These are phyloP conservation scores for Caerostris extrusa DNA, from an alignment of 1,140 invertebrate species.

Conservation along the genomic window DNA sequence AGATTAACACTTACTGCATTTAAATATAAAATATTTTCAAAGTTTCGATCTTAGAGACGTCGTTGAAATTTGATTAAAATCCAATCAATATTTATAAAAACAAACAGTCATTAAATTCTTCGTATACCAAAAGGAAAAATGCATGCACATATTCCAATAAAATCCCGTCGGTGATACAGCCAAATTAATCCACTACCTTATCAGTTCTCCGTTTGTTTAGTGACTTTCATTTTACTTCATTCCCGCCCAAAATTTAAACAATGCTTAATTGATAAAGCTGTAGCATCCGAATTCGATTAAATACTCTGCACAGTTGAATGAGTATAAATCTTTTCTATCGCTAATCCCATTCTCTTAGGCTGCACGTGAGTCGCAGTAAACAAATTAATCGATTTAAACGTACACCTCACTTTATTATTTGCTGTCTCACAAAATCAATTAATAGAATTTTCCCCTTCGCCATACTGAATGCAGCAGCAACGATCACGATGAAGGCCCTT, in stretches of 20 bases:
- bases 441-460: conserved; percentile 24
- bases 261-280: conserved; percentile 38
- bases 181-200: neutral
- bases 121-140: neutral
- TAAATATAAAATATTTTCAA: neutral
- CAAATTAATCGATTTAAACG: conserved; percentile 54
- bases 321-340: conserved; percentile 47
- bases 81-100: neutral
- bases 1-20: neutral
- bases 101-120: neutral
- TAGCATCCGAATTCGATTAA: conserved; percentile 54
- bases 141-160: neutral
- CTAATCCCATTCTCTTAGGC: conserved; percentile 28
- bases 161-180: neutral
- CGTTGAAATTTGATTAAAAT: neutral
- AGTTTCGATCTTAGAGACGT: neutral
- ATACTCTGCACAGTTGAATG: conserved; percentile 1
- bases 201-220: neutral
- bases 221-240: neutral
- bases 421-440: conserved; percentile 37
- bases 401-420: conserved; percentile 30
- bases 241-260: conserved; percentile 40
- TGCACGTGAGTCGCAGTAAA: neutral
- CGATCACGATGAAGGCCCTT: neutral
- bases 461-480: neutral